Evolutionary conservation across 2,888 invertebrate genomes (phyloP), one percentile per base, ranked within the genome.

Genomic region (Drosophila ezoana): DNA sequence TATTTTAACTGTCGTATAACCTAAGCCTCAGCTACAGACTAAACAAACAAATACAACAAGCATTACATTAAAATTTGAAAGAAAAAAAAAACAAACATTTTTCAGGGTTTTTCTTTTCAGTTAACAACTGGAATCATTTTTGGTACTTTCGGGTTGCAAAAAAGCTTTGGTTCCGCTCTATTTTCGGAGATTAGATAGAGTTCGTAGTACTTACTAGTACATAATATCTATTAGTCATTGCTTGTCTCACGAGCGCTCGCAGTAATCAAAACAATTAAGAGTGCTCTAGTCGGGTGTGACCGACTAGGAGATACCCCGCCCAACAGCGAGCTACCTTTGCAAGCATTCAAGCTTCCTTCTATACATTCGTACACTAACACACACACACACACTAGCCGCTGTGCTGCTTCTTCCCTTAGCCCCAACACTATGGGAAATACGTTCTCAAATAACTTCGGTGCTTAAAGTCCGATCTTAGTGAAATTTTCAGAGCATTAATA

Each of bases 41-140:
- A 69, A 70, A 69, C 28, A 28, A 28, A 28, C 28, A 60, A 64
- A 9, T 71, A 53, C 68, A 41, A 60, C 38, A 40, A 40, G 37
- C 57, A 76, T 68, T 68, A 77, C 56, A 76, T 77, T 76, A 60
- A 63, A 75, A 72, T 54, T 76, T 18, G 8, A 40, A 40, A 40
- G 4, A 59, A 65, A 64, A 44, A 20, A 28, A 59, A 57, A 57
- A n/a, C 4, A 38, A 45, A 8, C 33, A 56, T 23, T 54, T 54
- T 53, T 47, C 40, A 37, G 11, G n/a, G 13, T 14, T 44, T 41
- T 52, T 38, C 20, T 62, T 33, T 35, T 43, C 28, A 9, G 4
- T 9, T 40, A 23, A n/a, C 18, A 8, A 13, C 4, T 11, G 14
- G 11, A 18, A 13, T 23, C 13, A 14, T 54, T 52, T 28, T 4